phyloP scores from a whole-genome alignment of 2,888 invertebrate species.

The Tenthredo distinguenda region DNA sequence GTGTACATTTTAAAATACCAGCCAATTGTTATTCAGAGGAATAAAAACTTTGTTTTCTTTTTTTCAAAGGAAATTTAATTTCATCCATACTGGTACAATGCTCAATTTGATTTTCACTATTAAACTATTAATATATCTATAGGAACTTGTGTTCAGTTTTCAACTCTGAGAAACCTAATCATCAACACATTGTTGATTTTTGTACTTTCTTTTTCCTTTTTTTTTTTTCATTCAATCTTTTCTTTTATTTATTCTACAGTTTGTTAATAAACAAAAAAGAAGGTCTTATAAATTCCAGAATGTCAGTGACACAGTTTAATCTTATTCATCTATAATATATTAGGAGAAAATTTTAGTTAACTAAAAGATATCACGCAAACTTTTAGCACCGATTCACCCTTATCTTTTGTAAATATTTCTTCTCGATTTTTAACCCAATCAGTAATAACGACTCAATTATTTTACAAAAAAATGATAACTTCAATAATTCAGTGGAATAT shows the following conservation, averaged over 20 bases:
- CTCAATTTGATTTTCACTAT: slow-evolving; percentile 21
- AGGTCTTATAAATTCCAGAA: slow-evolving; percentile 26
- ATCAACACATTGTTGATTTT: background rate
- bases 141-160: background rate
- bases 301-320: slow-evolving; percentile 14
- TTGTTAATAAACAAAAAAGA: background rate
- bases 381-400: slow-evolving; percentile 21
- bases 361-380: background rate
- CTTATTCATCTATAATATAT: background rate
- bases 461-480: background rate
- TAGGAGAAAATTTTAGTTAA: slow-evolving; percentile 1
- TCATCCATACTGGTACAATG: background rate
- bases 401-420: slow-evolving; percentile 13
- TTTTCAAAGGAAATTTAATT: background rate
- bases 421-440: background rate
- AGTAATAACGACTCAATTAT: background rate
- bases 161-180: slow-evolving; percentile 1
- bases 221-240: background rate
- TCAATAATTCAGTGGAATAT: background rate
- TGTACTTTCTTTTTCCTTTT: background rate
- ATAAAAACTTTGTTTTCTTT: background rate
- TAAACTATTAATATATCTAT: background rate
- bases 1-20: background rate
- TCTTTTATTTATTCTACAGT: background rate
- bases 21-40: background rate